Evolutionary conservation across 2,888 invertebrate genomes (phyloP).

Genomic region (Esperia sulphurella): DNA sequence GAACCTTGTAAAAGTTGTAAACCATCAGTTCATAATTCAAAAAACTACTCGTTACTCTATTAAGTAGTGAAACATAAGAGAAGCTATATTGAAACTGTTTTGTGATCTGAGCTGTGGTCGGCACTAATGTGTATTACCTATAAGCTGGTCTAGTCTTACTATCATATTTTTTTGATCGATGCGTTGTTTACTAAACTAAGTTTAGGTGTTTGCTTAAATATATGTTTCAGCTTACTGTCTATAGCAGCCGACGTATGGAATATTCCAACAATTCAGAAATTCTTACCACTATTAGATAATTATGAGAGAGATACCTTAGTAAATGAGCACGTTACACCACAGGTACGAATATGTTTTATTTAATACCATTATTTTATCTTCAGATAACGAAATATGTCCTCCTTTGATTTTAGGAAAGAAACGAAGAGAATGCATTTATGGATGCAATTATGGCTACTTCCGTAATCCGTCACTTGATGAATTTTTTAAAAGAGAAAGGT

Average conservation of each 20-base stretch:
- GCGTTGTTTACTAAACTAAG: neutral
- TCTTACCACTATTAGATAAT: conserved; percentile 89
- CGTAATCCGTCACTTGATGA: conserved; percentile 86
- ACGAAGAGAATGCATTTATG: conserved; percentile 89
- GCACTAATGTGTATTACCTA: too few relatives aligned
- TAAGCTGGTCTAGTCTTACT: too few relatives aligned
- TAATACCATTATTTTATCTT: neutral
- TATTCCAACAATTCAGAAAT: conserved; percentile 86
- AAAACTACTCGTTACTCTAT: too few relatives aligned
- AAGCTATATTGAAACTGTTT: too few relatives aligned
- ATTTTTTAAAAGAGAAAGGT: conserved; percentile 82
- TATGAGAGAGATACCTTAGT: conserved; percentile 86
- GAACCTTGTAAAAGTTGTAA: too few relatives aligned
- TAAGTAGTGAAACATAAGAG: too few relatives aligned
- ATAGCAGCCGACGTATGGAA: conserved; percentile 81
- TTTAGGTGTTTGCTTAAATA: neutral
- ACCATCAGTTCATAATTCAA: too few relatives aligned
- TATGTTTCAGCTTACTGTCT: conserved; percentile 80
- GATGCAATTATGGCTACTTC: conserved; percentile 87
- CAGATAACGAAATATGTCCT: neutral
- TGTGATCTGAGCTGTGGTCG: too few relatives aligned
- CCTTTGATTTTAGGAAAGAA: conserved; percentile 77
- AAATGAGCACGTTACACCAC: conserved; percentile 87
- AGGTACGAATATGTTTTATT: conserved; percentile 46
- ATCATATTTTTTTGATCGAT: neutral